Evolutionary conservation across 2,797 vertebrate species (phyloP).

Genomic region (Trachurus trachurus): DNA sequence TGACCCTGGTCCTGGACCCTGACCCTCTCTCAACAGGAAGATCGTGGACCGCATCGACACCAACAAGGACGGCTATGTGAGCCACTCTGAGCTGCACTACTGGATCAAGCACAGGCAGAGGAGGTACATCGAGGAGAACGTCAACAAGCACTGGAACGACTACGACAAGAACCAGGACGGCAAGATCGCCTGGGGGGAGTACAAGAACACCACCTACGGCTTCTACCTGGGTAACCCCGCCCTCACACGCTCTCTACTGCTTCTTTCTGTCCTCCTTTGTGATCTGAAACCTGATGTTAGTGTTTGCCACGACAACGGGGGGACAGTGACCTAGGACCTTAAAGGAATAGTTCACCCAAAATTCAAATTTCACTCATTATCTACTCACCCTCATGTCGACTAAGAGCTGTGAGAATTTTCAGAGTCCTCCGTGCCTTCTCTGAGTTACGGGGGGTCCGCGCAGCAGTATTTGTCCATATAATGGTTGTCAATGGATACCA

Average conservation of each 20-base stretch:
- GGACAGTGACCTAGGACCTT: no score
- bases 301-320: no score
- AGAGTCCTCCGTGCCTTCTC: no score
- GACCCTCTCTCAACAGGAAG: conserved; percentile 78
- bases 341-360: no score
- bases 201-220: conserved; percentile 93
- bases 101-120: conserved; percentile 95
- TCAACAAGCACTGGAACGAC: conserved; percentile 91
- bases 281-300: no score
- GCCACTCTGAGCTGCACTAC: conserved; percentile 87
- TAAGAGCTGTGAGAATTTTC: no score
- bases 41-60: conserved; percentile 93
- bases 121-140: conserved; percentile 91
- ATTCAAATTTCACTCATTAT: no score
- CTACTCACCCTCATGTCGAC: no score
- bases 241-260: background rate
- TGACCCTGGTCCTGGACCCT: background rate
- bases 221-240: conserved; percentile 84
- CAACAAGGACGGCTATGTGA: conserved; percentile 88
- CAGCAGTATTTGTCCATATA: no score
- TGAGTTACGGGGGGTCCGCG: no score
- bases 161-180: conserved; percentile 90
- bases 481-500: no score
- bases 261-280: background rate
- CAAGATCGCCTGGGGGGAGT: conserved; percentile 91